Evolutionary conservation across 1,140 invertebrate species (phyloP), one percentile per base, ranked within the genome.

Genomic region (Dendrolimus kikuchii): DNA sequence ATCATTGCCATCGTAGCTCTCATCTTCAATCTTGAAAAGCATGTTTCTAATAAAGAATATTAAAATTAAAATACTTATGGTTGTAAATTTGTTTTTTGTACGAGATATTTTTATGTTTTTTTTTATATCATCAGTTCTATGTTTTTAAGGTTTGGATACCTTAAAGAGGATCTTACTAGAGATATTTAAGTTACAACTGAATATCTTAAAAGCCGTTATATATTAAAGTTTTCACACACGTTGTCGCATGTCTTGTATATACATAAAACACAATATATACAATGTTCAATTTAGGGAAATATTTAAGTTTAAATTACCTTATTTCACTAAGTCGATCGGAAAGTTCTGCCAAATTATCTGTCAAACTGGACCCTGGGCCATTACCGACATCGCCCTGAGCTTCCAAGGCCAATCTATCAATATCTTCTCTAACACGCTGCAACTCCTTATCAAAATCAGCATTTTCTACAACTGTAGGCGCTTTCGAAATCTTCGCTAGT

Each of bases 401-500:
- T 49, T 95, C 91, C 42, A 90, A 82, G 46, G 92, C 88, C n/a
- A 97, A 82, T 5, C 89, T 74, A 8, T 93, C 90, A 0, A 97
- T 93, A 61, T 92, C 89, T 5, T 90, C 86, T 59, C 94, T 90
- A 0, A 97, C 93, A 2, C 91, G 89, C 40, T 89, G 87, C 23
- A 98, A 77, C 68, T 95, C 93, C 4, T 89, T 86, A 51, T 96
- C 92, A 79, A 98, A 98, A 61, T 96, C 93, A 0, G 90, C 89
- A 77, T 97, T 95, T 57, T 96, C 92, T 45, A 96, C 93, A 0
- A 95, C 92, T 6, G 93, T 94, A 0, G 96, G 95, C 91, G 95
- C 81, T 91, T 92, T 67, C 81, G 90, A 65, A 92, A 91, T 76
- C 76, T 92, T 84, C 0, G 73, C 53, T 41, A 86, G 55, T 40